phyloP scores from a whole-genome alignment of 2,888 invertebrate genomes.

The Plagodis pulveraria region DNA sequence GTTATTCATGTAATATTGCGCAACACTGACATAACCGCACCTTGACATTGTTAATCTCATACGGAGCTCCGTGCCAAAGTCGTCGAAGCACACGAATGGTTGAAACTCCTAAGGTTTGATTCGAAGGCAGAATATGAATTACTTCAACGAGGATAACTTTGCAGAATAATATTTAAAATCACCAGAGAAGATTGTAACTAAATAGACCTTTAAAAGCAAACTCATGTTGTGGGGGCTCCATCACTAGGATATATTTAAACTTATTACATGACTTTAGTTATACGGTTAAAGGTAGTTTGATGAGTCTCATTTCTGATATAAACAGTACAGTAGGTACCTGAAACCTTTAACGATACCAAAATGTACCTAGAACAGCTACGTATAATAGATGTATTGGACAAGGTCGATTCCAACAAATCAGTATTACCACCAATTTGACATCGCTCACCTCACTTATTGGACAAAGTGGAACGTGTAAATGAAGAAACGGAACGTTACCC shows the following conservation, averaged over 20 bases:
- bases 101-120: conserved; percentile 43
- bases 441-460: conserved; percentile 75
- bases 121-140: conserved; percentile 51
- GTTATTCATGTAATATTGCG: conserved; percentile 43
- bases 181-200: conserved; percentile 25
- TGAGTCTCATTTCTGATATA: too few relatives aligned
- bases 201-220: conserved; percentile 14
- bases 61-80: conserved; percentile 59
- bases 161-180: conserved; percentile 12
- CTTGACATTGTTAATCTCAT: conserved; percentile 79
- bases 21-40: conserved; percentile 62
- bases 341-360: too few relatives aligned
- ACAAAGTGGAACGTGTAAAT: conserved; percentile 81
- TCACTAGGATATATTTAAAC: not conserved
- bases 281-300: too few relatives aligned
- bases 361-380: conserved; percentile 31
- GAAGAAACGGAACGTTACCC: conserved; percentile 74
- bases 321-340: too few relatives aligned
- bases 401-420: conserved; percentile 65
- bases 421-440: conserved; percentile 73
- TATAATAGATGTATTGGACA: conserved; percentile 47
- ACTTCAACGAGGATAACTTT: conserved; percentile 45
- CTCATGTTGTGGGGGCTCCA: conserved; percentile 39
- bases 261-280: too few relatives aligned
- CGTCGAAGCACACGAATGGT: conserved; percentile 36